Evolutionary conservation across 2,797 vertebrate genomes (phyloP), one percentile per base, ranked within the genome.

Genomic region (Microctenopoma lineatum): DNA sequence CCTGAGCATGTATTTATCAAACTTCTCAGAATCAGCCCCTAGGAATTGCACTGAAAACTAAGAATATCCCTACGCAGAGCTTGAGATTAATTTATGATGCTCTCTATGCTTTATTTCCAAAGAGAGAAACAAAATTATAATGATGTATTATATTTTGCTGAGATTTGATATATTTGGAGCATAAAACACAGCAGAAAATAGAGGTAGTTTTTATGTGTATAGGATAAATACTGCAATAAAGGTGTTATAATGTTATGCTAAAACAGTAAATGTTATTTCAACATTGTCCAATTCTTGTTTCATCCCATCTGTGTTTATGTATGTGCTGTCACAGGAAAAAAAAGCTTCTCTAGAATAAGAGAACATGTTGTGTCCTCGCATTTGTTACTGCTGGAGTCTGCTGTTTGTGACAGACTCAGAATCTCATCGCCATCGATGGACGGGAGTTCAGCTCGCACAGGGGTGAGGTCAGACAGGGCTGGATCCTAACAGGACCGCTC

Each of bases 51-150:
- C 5, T 50, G 27, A 36, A 54, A 54, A 46, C 9, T 21, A 2
- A 39, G 60, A 46, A 18, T 27, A 53, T 45, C 58, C 36, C n/a
- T 44, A 11, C 18, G 1, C 1, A 7, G 18, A 12, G 6, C n/a
- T 56, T 41, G 10, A 32, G 34, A 57, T 8, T 57, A 27, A 26
- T 42, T 41, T 57, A 57, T 18, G n/a, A 16, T 26, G 45, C 13
- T 38, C 46, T 59, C 41, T 45, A 54, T 25, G 36, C 52, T 25
- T 47, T 47, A 44, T 16, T 44, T 47, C 45, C 18, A 47, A 11
- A 47, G 18, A 47, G 18, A 10, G 7, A 16, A 18, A 46, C 44
- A 18, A 38, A 68, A 52, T 25, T 16, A 44, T 52, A 7, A 34
- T 42, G 36, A 39, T 7, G 7, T 5, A 63, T 15, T 51, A 21